Evolutionary conservation across 2,797 vertebrate species (phyloP).

Genomic region (Rachycentron canadum): DNA sequence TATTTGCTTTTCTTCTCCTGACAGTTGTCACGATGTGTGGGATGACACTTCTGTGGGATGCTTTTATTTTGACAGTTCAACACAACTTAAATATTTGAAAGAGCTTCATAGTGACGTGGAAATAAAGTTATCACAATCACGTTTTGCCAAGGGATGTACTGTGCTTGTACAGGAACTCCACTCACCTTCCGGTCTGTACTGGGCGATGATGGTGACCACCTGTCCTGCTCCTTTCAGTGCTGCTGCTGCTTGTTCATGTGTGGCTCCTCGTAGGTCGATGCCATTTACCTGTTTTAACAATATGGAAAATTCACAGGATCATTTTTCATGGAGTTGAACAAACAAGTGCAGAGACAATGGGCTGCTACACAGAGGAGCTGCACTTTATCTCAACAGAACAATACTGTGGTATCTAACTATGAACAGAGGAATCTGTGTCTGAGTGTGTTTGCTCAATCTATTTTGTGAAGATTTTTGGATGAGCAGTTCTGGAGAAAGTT

Average conservation of each 20-base stretch:
- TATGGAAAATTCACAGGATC: neutral
- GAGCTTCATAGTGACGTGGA: neutral
- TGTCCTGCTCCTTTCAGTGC: constrained; percentile 97
- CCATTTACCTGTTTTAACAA: constrained; percentile 90
- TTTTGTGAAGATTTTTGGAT: too few species aligned
- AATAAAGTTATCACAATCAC: neutral
- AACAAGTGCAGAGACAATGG: neutral
- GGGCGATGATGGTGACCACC: constrained; percentile 95
- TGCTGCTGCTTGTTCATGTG: constrained; percentile 96
- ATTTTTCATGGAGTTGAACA: neutral
- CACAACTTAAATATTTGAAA: neutral
- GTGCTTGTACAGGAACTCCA: constrained; percentile 20
- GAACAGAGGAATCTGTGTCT: too few species aligned
- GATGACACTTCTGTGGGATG: neutral
- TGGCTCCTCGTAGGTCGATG: constrained; percentile 94
- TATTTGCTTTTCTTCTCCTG: neutral
- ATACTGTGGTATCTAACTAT: neutral
- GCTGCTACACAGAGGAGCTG: neutral
- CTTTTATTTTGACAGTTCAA: neutral
- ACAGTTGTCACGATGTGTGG: neutral
- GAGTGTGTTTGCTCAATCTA: too few species aligned
- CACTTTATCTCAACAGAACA: neutral
- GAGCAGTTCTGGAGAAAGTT: too few species aligned
- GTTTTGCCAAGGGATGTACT: neutral
- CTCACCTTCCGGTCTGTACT: constrained; percentile 98